These are phyloP conservation scores for Ceryle rudis DNA, from an alignment of 2,797 vertebrate genomes.

Conservation along the genomic window DNA sequence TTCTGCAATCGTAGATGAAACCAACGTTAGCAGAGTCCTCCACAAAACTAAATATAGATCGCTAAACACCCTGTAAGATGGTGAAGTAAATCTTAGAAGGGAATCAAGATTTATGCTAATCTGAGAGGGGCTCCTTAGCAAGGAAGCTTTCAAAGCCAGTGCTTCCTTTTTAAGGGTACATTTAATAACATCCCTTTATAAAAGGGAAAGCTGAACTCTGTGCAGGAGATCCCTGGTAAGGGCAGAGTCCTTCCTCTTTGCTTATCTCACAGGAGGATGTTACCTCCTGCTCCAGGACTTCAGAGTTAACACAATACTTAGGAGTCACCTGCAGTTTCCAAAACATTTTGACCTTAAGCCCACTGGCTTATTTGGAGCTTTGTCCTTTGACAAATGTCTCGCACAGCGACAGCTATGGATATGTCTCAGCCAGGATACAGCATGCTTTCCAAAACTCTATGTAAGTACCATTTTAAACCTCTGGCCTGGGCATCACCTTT, in stretches of 20 bases:
- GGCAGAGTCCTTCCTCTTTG: neutral
- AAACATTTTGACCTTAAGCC: neutral
- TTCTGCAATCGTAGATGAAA: constrained; percentile 28
- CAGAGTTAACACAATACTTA: neutral
- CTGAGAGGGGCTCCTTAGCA: neutral
- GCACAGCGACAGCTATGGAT: neutral
- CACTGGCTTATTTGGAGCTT: neutral
- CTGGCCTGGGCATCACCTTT: neutral
- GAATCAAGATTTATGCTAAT: constrained; percentile 45
- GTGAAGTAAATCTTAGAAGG: constrained; percentile 11
- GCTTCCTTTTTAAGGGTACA: constrained; percentile 2
- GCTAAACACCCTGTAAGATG: constrained; percentile 31
- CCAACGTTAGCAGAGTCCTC: neutral
- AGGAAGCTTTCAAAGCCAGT: constrained; percentile 28
- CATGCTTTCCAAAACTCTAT: neutral
- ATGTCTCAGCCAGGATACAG: neutral
- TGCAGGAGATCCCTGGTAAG: neutral
- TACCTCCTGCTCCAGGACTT: neutral
- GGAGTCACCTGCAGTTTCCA: neutral
- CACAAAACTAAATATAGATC: constrained; percentile 9
- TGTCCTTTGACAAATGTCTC: neutral
- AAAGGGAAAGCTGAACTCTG: neutral
- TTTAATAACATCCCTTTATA: neutral
- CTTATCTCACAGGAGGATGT: neutral
- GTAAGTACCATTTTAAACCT: neutral